These are phyloP conservation scores for Pelecanoides urinatrix DNA, from an alignment of 2,113 vertebrate genomes.

Conservation along the genomic window DNA sequence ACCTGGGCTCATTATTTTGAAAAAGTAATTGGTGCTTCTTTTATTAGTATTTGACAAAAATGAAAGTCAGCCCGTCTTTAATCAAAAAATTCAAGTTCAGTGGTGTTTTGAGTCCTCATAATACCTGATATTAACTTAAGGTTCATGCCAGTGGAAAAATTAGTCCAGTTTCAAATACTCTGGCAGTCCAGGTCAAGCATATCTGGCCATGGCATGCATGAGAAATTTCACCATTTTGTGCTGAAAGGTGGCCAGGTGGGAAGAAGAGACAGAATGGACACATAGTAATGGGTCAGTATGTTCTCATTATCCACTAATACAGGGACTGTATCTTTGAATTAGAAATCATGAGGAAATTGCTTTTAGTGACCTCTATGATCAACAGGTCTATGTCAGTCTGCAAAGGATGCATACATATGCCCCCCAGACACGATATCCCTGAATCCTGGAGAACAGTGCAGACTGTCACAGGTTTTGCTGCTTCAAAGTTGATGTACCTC, in stretches of 20 bases:
- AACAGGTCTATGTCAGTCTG: not conserved
- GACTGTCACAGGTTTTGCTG: not conserved
- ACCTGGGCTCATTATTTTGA: not conserved
- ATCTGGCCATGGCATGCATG: not conserved
- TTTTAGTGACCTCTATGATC: not conserved
- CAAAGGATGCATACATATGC: accelerated
- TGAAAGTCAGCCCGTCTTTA: not conserved
- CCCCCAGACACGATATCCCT: not conserved
- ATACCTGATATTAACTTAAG: not conserved
- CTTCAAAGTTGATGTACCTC: not conserved
- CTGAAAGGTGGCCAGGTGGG: not conserved
- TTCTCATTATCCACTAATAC: not conserved
- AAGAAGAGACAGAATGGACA: not conserved
- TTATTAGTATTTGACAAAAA: not conserved
- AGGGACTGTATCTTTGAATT: not conserved
- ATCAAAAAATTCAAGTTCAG: not conserved
- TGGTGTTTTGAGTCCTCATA: not conserved
- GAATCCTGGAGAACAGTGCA: not conserved
- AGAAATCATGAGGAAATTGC: not conserved
- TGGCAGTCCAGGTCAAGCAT: not conserved
- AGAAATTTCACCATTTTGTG: not conserved
- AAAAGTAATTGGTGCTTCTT: not conserved
- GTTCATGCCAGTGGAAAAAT: not conserved
- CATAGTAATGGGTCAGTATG: not conserved
- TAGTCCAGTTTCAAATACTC: not conserved